Conservation (phyloP, 1,140 invertebrate genomes). For the Drosophila bocqueti region DNA sequence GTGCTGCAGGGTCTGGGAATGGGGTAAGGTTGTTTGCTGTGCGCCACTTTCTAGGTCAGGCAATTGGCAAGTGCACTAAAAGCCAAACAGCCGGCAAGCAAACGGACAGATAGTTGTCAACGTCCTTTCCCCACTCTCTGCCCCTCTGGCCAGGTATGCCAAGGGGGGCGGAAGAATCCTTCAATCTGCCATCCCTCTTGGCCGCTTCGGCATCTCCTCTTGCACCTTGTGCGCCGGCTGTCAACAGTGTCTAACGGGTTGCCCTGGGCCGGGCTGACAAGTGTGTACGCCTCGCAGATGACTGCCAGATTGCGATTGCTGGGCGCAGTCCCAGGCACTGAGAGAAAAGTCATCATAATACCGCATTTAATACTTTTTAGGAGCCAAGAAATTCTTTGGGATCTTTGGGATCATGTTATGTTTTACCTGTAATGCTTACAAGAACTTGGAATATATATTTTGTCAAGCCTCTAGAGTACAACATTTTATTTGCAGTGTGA, state of each 20-base stretch:
- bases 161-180: constrained; percentile 28
- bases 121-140: background rate
- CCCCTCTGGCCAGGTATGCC: constrained; percentile 23
- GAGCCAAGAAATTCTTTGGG: background rate
- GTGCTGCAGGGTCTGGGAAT: background rate
- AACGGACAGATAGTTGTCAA: constrained; percentile 58
- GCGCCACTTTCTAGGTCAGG: constrained; percentile 68
- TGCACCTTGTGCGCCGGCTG: constrained; percentile 66
- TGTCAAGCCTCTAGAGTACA: too few relatives aligned
- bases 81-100: constrained; percentile 66
- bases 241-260: constrained; percentile 77
- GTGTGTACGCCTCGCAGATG: constrained; percentile 80
- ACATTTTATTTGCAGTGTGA: constrained; percentile 8
- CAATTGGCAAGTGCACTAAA: constrained; percentile 78
- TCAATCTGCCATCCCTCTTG: constrained; percentile 1
- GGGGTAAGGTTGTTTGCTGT: constrained; percentile 12
- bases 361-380: background rate
- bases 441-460: background rate
- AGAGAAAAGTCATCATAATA: background rate
- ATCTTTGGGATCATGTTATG: too few relatives aligned
- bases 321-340: constrained; percentile 8
- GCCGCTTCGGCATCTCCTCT: constrained; percentile 5
- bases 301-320: constrained; percentile 58
- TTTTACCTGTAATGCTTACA: too few relatives aligned
- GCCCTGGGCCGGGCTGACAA: constrained; percentile 66